These are phyloP conservation scores for Toxotes chatareus DNA, from an alignment of 2,113 vertebrate genomes.

Conservation along the genomic window DNA sequence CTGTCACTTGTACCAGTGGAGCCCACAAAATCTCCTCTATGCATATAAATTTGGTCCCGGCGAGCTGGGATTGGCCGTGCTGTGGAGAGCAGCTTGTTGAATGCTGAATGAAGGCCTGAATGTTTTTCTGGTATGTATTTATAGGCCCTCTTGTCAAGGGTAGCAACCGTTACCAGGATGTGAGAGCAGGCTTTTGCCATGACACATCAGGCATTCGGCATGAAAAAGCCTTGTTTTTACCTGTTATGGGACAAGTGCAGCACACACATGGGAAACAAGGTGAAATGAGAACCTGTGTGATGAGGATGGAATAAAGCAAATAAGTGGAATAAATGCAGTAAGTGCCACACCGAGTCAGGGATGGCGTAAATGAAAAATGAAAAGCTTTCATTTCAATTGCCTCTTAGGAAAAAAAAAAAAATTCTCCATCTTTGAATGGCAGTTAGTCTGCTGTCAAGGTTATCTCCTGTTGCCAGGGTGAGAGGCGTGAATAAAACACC, in stretches of 20 bases:
- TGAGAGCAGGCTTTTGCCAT: conserved; percentile 52
- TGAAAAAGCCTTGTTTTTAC: conserved; percentile 14
- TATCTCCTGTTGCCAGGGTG: conserved; percentile 73
- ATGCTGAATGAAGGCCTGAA: conserved; percentile 50
- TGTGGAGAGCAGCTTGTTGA: conserved; percentile 54
- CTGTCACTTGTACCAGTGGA: conserved; percentile 21
- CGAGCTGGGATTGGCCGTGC: conserved; percentile 25
- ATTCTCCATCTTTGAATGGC: conserved; percentile 49
- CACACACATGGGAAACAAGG: not conserved
- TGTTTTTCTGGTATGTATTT: conserved; percentile 66
- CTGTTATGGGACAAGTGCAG: conserved; percentile 1
- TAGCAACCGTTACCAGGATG: conserved; percentile 79
- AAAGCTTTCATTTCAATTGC: conserved; percentile 43
- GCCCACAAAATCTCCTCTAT: conserved; percentile 27
- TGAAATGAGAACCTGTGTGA: not conserved
- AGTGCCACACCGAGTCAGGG: not conserved
- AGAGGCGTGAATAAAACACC: conserved; percentile 52
- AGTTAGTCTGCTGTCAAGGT: conserved; percentile 72
- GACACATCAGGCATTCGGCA: conserved; percentile 57
- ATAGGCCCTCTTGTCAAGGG: conserved; percentile 69
- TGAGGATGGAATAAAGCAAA: conserved; percentile 1
- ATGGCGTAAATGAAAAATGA: not conserved
- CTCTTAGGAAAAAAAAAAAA: conserved; percentile 13
- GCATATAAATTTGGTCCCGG: conserved; percentile 24
- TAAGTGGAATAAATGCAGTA: not conserved